Evolutionary conservation across 1,140 invertebrate genomes (phyloP).

Genomic region (Carposina sasakii): DNA sequence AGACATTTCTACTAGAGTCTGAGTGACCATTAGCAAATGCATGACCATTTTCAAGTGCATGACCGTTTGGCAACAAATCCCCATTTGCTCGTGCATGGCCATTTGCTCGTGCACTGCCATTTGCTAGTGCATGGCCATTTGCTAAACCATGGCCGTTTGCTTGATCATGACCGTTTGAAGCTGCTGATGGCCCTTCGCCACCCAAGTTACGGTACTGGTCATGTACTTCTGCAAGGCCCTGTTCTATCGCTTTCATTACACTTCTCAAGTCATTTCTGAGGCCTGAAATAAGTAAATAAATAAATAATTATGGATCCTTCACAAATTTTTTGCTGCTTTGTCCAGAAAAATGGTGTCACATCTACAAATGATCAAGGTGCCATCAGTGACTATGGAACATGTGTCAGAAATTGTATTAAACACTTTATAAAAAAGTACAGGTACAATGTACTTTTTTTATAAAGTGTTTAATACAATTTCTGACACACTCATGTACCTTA

Average conservation of each 20-base stretch:
- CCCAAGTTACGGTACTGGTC: slow-evolving; percentile 44
- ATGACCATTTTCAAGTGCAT: slow-evolving; percentile 2
- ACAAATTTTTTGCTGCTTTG: neutral
- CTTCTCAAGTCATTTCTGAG: slow-evolving; percentile 92
- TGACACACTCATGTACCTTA: too few relatives aligned
- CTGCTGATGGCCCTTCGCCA: slow-evolving; percentile 23
- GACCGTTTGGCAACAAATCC: neutral
- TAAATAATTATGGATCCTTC: slow-evolving; percentile 10
- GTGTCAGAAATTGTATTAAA: too few relatives aligned
- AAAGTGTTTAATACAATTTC: too few relatives aligned
- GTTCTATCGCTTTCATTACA: slow-evolving; percentile 90
- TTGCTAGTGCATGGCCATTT: too few relatives aligned
- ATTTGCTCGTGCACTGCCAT: too few relatives aligned
- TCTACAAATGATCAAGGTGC: too few relatives aligned
- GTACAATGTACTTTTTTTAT: too few relatives aligned
- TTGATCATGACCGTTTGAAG: slow-evolving; percentile 14
- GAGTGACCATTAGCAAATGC: slow-evolving; percentile 6
- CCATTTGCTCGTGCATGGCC: neutral
- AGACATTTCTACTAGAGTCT: neutral
- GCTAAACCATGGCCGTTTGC: slow-evolving; percentile 22
- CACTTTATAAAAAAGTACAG: too few relatives aligned
- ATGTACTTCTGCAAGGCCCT: slow-evolving; percentile 75
- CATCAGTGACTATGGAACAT: too few relatives aligned
- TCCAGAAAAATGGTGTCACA: too few relatives aligned
- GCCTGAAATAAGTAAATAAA: slow-evolving; percentile 74